Conservation (phyloP, 2,888 invertebrate genomes). For the Pyrrhosoma nymphula region DNA sequence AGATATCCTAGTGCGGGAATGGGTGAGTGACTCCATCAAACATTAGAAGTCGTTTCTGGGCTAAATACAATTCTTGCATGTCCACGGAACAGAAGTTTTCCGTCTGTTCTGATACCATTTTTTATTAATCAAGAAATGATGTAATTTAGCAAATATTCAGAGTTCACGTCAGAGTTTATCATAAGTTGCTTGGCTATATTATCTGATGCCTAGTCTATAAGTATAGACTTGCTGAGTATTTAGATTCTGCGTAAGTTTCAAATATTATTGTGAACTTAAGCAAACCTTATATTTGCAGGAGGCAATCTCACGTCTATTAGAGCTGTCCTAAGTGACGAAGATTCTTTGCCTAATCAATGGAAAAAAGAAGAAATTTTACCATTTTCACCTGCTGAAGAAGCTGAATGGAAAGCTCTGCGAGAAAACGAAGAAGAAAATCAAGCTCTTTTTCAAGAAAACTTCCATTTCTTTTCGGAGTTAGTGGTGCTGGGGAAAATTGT, state of each 20-base stretch:
- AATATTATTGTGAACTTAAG: too few species aligned
- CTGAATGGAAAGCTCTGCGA: conserved; percentile 50
- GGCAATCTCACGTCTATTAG: conserved; percentile 83
- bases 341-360: conserved; percentile 82
- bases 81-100: too few species aligned
- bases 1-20: conserved; percentile 71
- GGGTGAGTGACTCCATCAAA: conserved; percentile 77
- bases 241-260: too few species aligned
- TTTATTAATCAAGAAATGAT: too few species aligned
- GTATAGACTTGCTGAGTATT: too few species aligned
- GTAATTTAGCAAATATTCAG: too few species aligned
- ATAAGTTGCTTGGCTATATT: too few species aligned
- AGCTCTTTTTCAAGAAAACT: conserved; percentile 29
- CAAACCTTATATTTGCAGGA: conserved; percentile 74
- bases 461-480: conserved; percentile 73
- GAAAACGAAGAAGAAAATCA: conserved; percentile 42
- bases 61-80: too few species aligned
- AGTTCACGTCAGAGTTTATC: too few species aligned
- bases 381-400: conserved; percentile 25
- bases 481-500: conserved; percentile 77
- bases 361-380: conserved; percentile 38
- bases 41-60: conserved; percentile 78
- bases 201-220: too few species aligned
- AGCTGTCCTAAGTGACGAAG: conserved; percentile 83
- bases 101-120: too few species aligned